These are phyloP conservation scores for Cerceris rybyensis DNA, from an alignment of 2,888 invertebrate species.

Conservation along the genomic window DNA sequence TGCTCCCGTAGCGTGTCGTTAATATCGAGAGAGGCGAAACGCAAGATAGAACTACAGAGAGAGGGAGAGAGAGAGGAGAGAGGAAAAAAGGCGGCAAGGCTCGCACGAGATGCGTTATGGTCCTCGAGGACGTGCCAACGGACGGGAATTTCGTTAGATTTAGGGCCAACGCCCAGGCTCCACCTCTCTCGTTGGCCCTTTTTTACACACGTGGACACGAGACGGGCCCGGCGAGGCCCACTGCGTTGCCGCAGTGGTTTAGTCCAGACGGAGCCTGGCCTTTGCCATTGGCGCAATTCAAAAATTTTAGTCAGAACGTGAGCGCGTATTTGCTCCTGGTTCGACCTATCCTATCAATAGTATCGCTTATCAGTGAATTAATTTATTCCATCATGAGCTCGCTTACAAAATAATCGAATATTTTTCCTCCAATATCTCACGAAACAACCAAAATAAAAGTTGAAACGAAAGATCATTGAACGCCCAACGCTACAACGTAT, in stretches of 20 bases:
- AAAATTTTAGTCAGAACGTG: constrained; percentile 40
- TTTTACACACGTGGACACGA: constrained; percentile 60
- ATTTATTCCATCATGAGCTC: no score
- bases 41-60: constrained; percentile 11
- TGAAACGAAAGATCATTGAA: not conserved
- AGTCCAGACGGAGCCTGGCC: constrained; percentile 43
- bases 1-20: constrained; percentile 10
- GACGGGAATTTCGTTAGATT: constrained; percentile 66
- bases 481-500: not conserved
- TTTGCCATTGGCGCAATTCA: constrained; percentile 62
- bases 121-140: constrained; percentile 31
- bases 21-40: constrained; percentile 24
- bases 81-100: constrained; percentile 1
- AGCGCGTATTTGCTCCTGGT: not conserved
- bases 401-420: no score
- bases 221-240: constrained; percentile 46
- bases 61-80: not conserved
- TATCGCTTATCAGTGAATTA: no score
- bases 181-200: constrained; percentile 40
- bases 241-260: constrained; percentile 58
- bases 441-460: not conserved
- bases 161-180: constrained; percentile 68
- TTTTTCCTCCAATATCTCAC: not conserved
- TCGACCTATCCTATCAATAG: not conserved
- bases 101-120: constrained; percentile 43